Base-by-base conservation (phyloP, 2,888 invertebrate species). In the Galerucella pusilla region DNA sequence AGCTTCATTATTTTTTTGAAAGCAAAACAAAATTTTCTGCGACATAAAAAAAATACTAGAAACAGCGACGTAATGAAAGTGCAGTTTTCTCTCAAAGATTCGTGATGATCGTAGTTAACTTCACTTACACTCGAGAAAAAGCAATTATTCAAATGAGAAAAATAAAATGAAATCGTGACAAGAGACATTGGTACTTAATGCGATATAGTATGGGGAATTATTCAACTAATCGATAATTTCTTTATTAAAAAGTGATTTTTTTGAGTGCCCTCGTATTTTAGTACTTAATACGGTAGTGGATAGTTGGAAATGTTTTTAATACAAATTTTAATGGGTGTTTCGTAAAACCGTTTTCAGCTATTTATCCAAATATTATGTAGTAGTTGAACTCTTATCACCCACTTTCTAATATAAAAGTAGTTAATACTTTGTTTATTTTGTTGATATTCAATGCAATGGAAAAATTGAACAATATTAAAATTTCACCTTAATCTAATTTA, bases 61-160 rank as follows among this genome's bases (percentile, higher is more conserved):
- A n/a, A 7, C 1, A 11, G 0, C 16, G 20, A 20, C 9, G 20
- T 20, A 57, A 57, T 16, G 57, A 57, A 57, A 57, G 57, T 57
- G 20, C 16, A 20, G 61, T 61, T 61, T 61, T 61, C 61, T 61
- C 61, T 28, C 2, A 60, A 59, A 5, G 25, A 60, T 25, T 25
- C 60, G 35, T 61, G 61, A 61, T 61, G 4, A 28, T 35, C 10
- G n/a, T 61, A 35, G 4, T 61, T n/a, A 61, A 61, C 35, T 61
- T 35, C 73, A 73, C 69, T 73, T 68, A 59, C 65, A 73, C 68
- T 65, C 59, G 42, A 68, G 59, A 35, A 60, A 57, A 52, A 68
- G 57, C 20, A 52, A 52, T 52, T n/a, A 46, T 7, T 54, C 54
- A 35, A 14, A 61, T 61, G 3, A 49, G 59, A 59, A 59, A 59